These are phyloP conservation scores for Varanus komodoensis DNA, from an alignment of 2,113 vertebrate genomes.

Conservation along the genomic window DNA sequence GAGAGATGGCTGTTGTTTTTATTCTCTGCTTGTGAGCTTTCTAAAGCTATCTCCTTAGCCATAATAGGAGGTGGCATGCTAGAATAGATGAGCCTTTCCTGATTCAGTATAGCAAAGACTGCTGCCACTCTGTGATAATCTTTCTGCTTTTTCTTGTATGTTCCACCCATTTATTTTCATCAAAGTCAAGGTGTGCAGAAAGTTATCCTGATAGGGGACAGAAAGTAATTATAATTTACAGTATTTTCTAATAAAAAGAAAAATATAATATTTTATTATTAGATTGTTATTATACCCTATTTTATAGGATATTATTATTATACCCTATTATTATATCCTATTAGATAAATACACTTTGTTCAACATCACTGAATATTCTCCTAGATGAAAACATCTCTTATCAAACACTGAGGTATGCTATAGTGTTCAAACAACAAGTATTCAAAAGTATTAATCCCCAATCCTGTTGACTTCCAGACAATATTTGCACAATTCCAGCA, in stretches of 20 bases:
- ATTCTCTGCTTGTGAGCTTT: neutral
- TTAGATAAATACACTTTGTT: neutral
- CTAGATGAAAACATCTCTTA: neutral
- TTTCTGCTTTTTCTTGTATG: neutral
- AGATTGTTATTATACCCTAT: too few relatives aligned
- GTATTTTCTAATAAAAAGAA: neutral
- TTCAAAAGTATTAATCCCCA: neutral
- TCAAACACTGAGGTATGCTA: neutral
- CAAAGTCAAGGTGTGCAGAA: neutral
- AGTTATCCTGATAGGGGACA: neutral
- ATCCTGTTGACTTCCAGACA: conserved; percentile 75
- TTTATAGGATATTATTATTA: too few relatives aligned
- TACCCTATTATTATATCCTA: neutral
- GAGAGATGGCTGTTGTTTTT: neutral
- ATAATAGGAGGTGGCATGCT: neutral
- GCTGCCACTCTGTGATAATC: neutral
- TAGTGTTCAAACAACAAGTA: neutral
- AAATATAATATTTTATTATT: neutral
- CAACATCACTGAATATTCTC: neutral
- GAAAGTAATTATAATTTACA: neutral
- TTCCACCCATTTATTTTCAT: neutral
- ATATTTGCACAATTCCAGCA: conserved; percentile 96
- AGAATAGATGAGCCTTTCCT: neutral
- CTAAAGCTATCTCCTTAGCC: neutral
- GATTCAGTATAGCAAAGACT: neutral